Conservation (phyloP, 1,140 invertebrate genomes). For the Luehdorfia chinensis region DNA sequence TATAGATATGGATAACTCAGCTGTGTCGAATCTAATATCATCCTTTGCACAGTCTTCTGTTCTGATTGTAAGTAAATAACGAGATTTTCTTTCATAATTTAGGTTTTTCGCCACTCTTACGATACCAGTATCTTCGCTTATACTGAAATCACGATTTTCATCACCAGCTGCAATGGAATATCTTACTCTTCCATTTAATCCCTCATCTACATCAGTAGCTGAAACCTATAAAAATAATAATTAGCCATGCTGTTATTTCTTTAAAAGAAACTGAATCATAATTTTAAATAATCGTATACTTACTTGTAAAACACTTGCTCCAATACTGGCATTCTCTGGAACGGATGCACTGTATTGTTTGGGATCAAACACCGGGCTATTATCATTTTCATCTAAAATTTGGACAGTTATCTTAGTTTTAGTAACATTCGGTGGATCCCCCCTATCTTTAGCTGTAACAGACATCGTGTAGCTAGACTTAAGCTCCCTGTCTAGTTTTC, state of each 20-base stretch:
- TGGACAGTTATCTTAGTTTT: conserved; percentile 84
- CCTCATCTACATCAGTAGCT: conserved; percentile 94
- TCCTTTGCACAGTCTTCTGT: conserved; percentile 92
- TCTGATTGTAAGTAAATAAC: conserved; percentile 89
- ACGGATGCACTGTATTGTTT: conserved; percentile 92
- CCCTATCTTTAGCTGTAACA: conserved; percentile 92
- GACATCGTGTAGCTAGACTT: conserved; percentile 88
- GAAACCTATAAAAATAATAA: conserved; percentile 81
- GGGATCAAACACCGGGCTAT: conserved; percentile 93
- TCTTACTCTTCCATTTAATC: conserved; percentile 90
- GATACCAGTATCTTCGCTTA: conserved; percentile 92
- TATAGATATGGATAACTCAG: conserved; percentile 84
- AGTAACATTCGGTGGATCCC: conserved; percentile 88
- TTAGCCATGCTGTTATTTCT: conserved; percentile 1
- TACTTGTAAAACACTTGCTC: conserved; percentile 91
- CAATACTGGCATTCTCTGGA: conserved; percentile 95
- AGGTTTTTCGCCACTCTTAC: conserved; percentile 93
- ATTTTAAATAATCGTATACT: conserved; percentile 18
- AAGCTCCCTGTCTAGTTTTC: conserved; percentile 90
- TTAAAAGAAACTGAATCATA: not conserved
- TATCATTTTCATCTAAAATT: conserved; percentile 96
- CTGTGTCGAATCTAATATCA: conserved; percentile 82
- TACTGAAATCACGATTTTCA: conserved; percentile 92
- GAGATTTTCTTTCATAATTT: conserved; percentile 92
- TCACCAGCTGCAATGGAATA: conserved; percentile 94